These are phyloP conservation scores for Eretmocerus hayati DNA, from an alignment of 2,888 invertebrate species.

Conservation along the genomic window DNA sequence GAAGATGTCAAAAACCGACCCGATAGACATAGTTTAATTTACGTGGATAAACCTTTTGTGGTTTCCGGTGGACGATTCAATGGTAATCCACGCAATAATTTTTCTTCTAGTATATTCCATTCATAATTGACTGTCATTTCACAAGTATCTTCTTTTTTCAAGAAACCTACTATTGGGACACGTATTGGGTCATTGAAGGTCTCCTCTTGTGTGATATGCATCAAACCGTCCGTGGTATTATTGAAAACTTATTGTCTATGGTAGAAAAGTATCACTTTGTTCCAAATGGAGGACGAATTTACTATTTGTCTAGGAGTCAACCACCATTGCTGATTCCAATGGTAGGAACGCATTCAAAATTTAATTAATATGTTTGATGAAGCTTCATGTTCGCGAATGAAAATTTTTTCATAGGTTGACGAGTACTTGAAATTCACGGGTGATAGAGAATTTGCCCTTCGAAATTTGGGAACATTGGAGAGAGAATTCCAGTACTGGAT, in stretches of 20 bases:
- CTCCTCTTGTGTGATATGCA: conserved; percentile 79
- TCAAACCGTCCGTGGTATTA: conserved; percentile 72
- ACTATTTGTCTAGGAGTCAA: conserved; percentile 77
- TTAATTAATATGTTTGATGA: no score
- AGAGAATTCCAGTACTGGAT: conserved; percentile 81
- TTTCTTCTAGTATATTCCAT: background rate
- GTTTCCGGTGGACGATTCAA: conserved; percentile 87
- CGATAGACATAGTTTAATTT: conserved; percentile 77
- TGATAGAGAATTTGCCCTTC: conserved; percentile 61
- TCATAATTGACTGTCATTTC: no score
- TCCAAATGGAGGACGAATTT: conserved; percentile 87
- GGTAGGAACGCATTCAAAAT: no score
- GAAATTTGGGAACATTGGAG: conserved; percentile 61
- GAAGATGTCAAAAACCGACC: conserved; percentile 61
- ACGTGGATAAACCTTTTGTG: conserved; percentile 78
- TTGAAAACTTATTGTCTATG: conserved; percentile 77
- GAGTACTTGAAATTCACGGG: conserved; percentile 65
- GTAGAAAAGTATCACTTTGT: conserved; percentile 73
- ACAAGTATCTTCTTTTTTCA: background rate
- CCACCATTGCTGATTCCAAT: conserved; percentile 75
- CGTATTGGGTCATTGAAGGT: conserved; percentile 88
- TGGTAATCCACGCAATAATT: conserved; percentile 31
- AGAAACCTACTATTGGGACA: conserved; percentile 93
- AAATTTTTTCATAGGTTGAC: conserved; percentile 49
- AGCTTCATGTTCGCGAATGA: no score